Evolutionary conservation across 2,888 invertebrate genomes (phyloP), one percentile per base, ranked within the genome.

Genomic region (Entomobrya proxima): DNA sequence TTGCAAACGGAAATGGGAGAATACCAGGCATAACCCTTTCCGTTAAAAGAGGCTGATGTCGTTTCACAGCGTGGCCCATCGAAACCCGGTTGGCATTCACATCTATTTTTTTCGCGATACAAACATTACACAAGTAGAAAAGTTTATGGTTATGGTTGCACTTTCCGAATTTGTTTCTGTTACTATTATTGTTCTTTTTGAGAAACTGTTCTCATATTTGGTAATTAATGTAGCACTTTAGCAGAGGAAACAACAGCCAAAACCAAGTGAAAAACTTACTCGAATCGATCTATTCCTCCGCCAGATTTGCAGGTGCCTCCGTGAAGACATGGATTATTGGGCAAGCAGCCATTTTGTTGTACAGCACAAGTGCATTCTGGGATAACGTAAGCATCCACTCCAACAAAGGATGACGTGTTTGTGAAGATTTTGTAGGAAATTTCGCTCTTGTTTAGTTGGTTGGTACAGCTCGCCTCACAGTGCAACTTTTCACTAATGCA

Each of bases 11-110:
- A 95, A 40, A 98, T 94, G 0, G 97, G 94, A 0, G 96, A 95
- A 93, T 97, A 98, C 94, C 98, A 95, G 0, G 98, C 98, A 94
- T 96, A 98, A 11, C 98, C 97, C 90, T 95, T 94, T n/a, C 97
- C 96, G 87, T 94, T 94, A 93, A 98, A 98, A 24, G 96, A 96
- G 88, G 98, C 95, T 0, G 95, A 95, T 0, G 96, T 95, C 87
- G 96, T 94, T 92, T 99, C 98, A 92, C 99, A 99, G 84, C 95
- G 94, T 0, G 98, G 96, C 0, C 99, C 99, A 5, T 95, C 94
- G 77, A 94, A 94, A 0, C 96, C 96, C 78, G 94, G 94, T 0
- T 94, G 94, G 91, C 98, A 98, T 82, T 95, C 95, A 92, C 98
- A 98, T 89, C 94, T 76, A 52, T 35, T 52, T 75, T 21, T 47